Conservation (phyloP, 1,140 invertebrate species). For the Phymastichus coffea region DNA sequence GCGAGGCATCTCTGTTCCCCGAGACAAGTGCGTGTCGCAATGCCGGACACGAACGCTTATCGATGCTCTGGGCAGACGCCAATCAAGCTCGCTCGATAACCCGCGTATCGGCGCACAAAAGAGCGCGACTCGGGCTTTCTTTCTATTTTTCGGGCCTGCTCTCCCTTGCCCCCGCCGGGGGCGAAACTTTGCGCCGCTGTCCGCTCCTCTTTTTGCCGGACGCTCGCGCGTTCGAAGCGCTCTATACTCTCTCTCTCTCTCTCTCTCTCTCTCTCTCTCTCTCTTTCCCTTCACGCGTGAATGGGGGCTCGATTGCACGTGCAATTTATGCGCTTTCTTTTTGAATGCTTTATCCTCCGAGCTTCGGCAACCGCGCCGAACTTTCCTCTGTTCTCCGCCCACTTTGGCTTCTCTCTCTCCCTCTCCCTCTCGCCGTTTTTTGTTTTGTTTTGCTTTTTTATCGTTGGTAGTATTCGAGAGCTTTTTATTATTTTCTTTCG, state of each 20-base stretch:
- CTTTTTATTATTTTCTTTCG: no score
- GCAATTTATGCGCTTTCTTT: constrained; percentile 28
- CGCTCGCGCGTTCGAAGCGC: no score
- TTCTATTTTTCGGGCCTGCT: no score
- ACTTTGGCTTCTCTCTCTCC: neutral
- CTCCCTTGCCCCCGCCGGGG: no score
- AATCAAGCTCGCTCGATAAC: constrained; percentile 23
- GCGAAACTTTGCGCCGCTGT: no score
- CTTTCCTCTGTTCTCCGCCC: constrained; percentile 7
- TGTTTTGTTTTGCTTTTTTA: neutral
- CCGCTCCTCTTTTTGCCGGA: no score
- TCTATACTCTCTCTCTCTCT: no score
- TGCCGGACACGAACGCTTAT: no score
- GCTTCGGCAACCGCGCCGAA: neutral
- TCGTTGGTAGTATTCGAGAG: no score
- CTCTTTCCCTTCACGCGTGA: constrained; percentile 13
- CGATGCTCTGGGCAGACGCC: constrained; percentile 25
- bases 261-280: neutral
- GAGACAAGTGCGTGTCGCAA: no score
- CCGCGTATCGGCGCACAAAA: neutral
- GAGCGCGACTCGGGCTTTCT: no score
- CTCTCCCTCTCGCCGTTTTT: neutral
- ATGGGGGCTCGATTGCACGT: constrained; percentile 20
- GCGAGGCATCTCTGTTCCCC: no score
- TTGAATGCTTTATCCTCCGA: constrained; percentile 13